Percentiles rank a stretch among this genome's conserved stretches.
Evolutionary conservation across 2,888 invertebrate genomes (phyloP).

Genomic region (Ichneumon xanthorius): DNA sequence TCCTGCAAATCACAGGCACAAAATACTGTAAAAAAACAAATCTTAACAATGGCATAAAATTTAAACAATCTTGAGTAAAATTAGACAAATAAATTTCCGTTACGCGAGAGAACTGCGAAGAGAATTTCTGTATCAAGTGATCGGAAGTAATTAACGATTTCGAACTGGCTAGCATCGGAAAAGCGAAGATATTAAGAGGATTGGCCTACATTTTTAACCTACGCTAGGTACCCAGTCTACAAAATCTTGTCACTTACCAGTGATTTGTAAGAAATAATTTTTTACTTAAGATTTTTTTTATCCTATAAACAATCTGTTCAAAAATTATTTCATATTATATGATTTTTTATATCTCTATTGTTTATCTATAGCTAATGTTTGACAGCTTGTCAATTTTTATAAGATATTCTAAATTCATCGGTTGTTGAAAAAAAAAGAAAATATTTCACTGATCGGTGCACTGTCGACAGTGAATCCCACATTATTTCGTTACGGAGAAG

Average conservation of each 20-base stretch:
- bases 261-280: neutral
- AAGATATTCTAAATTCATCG: neutral
- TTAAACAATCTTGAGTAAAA: conserved; percentile 1
- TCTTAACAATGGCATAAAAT: too few relatives aligned
- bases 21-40: conserved; percentile 8
- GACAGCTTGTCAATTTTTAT: neutral
- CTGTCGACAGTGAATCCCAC: neutral
- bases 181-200: neutral
- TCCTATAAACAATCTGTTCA: neutral
- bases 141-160: neutral
- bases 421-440: neutral
- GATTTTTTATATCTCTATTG: neutral
- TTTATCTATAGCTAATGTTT: neutral
- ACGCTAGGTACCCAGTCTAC: neutral
- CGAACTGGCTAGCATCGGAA: neutral
- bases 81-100: conserved; percentile 8
- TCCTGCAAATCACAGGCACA: conserved; percentile 79
- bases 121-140: neutral
- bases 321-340: neutral
- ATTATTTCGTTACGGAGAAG: neutral
- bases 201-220: neutral
- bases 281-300: neutral
- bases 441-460: neutral
- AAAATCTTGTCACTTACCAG: neutral
- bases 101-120: neutral